Evolutionary conservation across 1,140 invertebrate genomes (phyloP), one percentile per base, ranked within the genome.

Genomic region (Thalassaphorura encarpata): DNA sequence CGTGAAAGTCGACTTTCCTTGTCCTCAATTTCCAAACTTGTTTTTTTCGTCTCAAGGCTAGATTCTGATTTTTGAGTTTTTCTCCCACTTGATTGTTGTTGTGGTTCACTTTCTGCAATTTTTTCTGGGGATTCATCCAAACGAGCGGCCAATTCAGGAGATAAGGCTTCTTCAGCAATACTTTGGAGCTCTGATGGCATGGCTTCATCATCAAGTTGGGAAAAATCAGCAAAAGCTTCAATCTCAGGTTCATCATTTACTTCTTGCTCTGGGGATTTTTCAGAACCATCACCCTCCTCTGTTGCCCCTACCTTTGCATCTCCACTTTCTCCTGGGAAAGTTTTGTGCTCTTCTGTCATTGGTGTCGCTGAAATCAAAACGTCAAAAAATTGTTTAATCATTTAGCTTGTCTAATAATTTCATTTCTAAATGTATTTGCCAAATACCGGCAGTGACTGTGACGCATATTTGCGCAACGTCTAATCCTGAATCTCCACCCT

Each of bases 301-400:
- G 19, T 16, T 28, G 16, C 15, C 23, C 68, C 70, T 1, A 66
- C 68, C 28, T 46, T 16, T n/a, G 45, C 41, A 6, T 45, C 48
- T 3, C 33, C 47, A 26, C 46, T 43, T 19, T 29, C 66, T 69
- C 69, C 66, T 66, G 85, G 2, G 79, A 62, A 76, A 50, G 78
- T 77, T 29, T 84, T 83, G 4, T 78, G 73, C 61, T 88, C 84
- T 71, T 90, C 87, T 62, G 80, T 73, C 84, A 88, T 87, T 23
- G 87, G 88, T 4, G 88, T 90, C 41, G 88, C 87, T 23, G 86
- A 86, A 16, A 87, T 90, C 67, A 91, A 89, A 6, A 89, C 85
- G 61, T n/a, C n/a, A n/a, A n/a, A n/a, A n/a, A n/a, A n/a, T 89
- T 89, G n/a, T n/a, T n/a, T n/a, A n/a, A n/a, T n/a, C n/a, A n/a